Evolutionary conservation across 2,797 vertebrate genomes (phyloP).

Genomic region (Rhadinocentrus ornatus): DNA sequence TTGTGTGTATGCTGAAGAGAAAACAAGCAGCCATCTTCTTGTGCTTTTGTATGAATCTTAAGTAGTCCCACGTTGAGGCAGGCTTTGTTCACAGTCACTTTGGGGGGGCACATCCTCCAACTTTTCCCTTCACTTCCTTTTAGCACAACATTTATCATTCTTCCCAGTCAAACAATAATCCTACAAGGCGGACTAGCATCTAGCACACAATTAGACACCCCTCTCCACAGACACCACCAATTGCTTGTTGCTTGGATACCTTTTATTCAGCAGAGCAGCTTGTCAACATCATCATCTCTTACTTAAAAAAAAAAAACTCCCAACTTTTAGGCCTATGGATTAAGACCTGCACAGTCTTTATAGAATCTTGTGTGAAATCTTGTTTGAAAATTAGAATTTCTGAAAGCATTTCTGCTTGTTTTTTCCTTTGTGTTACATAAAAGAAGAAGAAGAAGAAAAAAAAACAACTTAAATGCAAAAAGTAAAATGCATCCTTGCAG

Average conservation of each 20-base stretch:
- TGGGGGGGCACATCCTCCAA: slow-evolving; percentile 75
- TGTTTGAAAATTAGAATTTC: slow-evolving; percentile 41
- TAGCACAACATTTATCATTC: slow-evolving; percentile 84
- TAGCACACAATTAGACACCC: slow-evolving; percentile 76
- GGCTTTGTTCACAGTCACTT: slow-evolving; percentile 77
- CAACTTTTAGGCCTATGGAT: slow-evolving; percentile 30
- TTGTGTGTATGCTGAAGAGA: slow-evolving; percentile 38
- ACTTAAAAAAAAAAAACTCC: slow-evolving; percentile 56
- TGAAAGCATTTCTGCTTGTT: slow-evolving; percentile 1
- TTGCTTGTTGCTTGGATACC: slow-evolving; percentile 82
- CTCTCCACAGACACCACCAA: slow-evolving; percentile 58
- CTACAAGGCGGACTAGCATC: slow-evolving; percentile 78
- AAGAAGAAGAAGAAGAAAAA: too few species aligned
- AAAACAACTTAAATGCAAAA: slow-evolving; percentile 42
- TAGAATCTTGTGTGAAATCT: slow-evolving; percentile 17
- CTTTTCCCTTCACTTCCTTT: slow-evolving; percentile 79
- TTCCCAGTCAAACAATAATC: slow-evolving; percentile 80
- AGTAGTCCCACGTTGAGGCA: slow-evolving; percentile 70
- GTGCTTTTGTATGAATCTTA: slow-evolving; percentile 76
- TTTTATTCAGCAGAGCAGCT: slow-evolving; percentile 74
- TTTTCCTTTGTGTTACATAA: slow-evolving; percentile 33
- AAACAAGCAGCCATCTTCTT: slow-evolving; percentile 61
- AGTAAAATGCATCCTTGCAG: slow-evolving; percentile 31
- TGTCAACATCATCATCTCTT: slow-evolving; percentile 81
- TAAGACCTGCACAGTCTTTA: slow-evolving; percentile 11